These are phyloP conservation scores for Lepisosteus osseus DNA, from an alignment of 2,113 vertebrate species.

Conservation along the genomic window DNA sequence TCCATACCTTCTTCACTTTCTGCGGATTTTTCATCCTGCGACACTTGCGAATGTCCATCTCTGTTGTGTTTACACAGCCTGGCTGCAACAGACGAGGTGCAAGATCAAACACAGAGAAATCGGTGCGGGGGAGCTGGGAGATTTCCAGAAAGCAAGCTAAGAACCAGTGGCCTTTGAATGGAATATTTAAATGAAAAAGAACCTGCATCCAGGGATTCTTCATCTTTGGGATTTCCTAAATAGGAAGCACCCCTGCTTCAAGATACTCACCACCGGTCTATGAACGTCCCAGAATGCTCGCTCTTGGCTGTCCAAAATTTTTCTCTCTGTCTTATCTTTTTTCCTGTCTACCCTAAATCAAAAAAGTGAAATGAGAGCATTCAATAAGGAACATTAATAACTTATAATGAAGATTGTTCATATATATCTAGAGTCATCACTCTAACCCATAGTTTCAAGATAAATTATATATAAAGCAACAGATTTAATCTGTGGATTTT, in stretches of 20 bases:
- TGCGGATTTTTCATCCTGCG: conserved; percentile 92
- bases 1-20: conserved; percentile 87
- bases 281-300: conserved; percentile 97
- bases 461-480: no score
- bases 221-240: neutral
- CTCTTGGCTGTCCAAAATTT: conserved; percentile 95
- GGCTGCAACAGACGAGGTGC: conserved; percentile 67
- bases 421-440: no score
- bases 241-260: neutral
- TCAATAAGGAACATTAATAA: neutral
- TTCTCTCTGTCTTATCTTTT: conserved; percentile 95
- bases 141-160: no score
- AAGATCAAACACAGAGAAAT: conserved; percentile 32
- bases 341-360: conserved; percentile 86
- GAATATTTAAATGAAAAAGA: no score
- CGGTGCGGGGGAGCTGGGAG: no score
- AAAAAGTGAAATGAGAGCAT: conserved; percentile 33
- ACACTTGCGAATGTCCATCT: conserved; percentile 97
- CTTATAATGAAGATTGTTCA: no score
- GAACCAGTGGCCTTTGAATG: no score
- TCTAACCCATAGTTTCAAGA: no score
- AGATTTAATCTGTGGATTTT: no score
- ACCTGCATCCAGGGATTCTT: conserved; percentile 3
- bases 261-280: conserved; percentile 84
- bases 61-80: conserved; percentile 94